These are phyloP conservation scores for Odontocerum albicorne DNA, from an alignment of 2,888 invertebrate species.

Conservation along the genomic window DNA sequence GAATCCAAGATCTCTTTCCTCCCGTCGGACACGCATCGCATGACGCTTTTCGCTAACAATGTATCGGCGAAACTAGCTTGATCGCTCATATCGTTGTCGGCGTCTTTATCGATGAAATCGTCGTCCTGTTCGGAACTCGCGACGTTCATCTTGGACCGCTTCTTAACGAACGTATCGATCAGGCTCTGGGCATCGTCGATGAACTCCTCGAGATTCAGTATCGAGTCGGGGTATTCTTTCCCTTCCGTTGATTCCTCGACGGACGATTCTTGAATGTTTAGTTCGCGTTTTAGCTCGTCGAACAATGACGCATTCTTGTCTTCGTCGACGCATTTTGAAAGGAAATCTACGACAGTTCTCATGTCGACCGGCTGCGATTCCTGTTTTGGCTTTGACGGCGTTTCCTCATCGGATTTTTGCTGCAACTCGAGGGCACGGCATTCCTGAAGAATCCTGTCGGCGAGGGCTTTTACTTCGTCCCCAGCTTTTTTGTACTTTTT, in stretches of 20 bases:
- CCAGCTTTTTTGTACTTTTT: slow-evolving; percentile 6
- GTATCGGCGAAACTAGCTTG: slow-evolving; percentile 13
- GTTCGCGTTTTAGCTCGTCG: slow-evolving; percentile 43
- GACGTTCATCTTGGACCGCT: not conserved
- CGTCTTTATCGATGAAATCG: not conserved
- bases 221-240: slow-evolving; percentile 41
- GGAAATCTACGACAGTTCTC: slow-evolving; percentile 29
- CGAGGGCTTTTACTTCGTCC: slow-evolving; percentile 2
- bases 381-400: slow-evolving; percentile 42
- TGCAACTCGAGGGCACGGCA: not conserved
- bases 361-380: slow-evolving; percentile 46
- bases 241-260: slow-evolving; percentile 46
- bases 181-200: slow-evolving; percentile 2
- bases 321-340: slow-evolving; percentile 46
- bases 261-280: slow-evolving; percentile 44
- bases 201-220: slow-evolving; percentile 34
- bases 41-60: slow-evolving; percentile 6
- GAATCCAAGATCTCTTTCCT: not conserved
- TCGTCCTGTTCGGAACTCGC: slow-evolving; percentile 44
- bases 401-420: not conserved
- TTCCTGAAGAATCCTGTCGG: not conserved
- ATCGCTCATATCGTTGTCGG: not conserved
- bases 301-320: slow-evolving; percentile 43
- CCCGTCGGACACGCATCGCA: not conserved
- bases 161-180: slow-evolving; percentile 2